Evolutionary conservation across 2,113 vertebrate genomes (phyloP), one percentile per base, ranked within the genome.

Genomic region (Uropsilus gracilis): DNA sequence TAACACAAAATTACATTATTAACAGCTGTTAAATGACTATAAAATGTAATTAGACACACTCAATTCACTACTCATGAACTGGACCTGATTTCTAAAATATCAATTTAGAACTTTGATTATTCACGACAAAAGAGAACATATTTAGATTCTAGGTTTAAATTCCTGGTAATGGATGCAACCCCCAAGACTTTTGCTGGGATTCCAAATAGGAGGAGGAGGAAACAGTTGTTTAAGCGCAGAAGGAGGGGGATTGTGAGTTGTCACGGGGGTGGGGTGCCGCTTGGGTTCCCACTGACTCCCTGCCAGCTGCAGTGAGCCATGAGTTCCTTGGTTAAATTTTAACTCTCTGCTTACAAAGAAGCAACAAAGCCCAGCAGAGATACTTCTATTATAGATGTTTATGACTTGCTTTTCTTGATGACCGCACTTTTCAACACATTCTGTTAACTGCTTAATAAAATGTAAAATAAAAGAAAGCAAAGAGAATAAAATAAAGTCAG

Each of bases 21-120:
- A 97, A 93, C 96, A 97, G 96, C 94, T 97, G 96, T 97, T 97
- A 97, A 97, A 96, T 97, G 95, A 97, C 95, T 97, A 97, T 96
- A 96, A 97, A 97, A 97, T 95, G 97, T 91, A 97, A 97, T 97
- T 97, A 96, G 97, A 92, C 93, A 97, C 94, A 97, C 94, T 97
- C 95, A 96, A 96, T 97, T 97, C 96, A 86, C 76, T 95, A 96
- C 94, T 96, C 93, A 96, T 95, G 96, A 95, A 97, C 91, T 97
- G 94, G 94, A 96, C 91, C 86, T 93, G 95, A 96, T 96, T 97
- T 96, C 89, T 97, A 91, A 97, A 97, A 96, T 96, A 96, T 96
- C 94, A 95, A 82, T 96, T 97, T 96, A 93, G 91, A 86, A 90
- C 61, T 96, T 92, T 94, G 86, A 97, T 95, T 95, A 95, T 96